Conservation (phyloP, 1,140 invertebrate genomes). For the Listronotus bonariensis region DNA sequence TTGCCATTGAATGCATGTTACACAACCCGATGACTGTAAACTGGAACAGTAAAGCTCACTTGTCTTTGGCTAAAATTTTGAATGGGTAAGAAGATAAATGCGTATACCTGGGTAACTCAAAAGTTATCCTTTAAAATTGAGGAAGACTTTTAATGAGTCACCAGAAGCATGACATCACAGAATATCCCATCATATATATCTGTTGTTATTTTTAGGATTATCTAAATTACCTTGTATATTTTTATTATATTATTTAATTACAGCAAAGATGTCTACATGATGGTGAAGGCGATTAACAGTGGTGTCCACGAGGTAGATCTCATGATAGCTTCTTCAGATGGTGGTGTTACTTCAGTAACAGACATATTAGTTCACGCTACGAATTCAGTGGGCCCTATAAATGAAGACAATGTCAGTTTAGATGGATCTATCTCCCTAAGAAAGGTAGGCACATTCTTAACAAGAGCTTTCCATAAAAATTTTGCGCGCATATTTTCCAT, state of each 20-base stretch:
- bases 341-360: slow-evolving; percentile 33
- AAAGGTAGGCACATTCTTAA: too few species aligned
- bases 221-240: too few species aligned
- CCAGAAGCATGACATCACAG: too few species aligned
- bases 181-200: too few species aligned
- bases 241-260: slow-evolving; percentile 4
- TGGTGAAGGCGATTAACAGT: slow-evolving; percentile 23
- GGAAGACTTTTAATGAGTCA: too few species aligned
- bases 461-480: too few species aligned
- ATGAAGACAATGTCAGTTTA: slow-evolving; percentile 8
- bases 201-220: too few species aligned
- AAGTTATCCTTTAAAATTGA: too few species aligned
- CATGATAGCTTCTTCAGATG: slow-evolving; percentile 40
- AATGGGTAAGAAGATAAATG: slow-evolving; percentile 32
- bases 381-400: not conserved
- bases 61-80: slow-evolving; percentile 33
- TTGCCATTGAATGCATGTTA: slow-evolving; percentile 37
- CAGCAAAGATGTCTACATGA: slow-evolving; percentile 39
- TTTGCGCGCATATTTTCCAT: too few species aligned
- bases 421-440: not conserved
- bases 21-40: slow-evolving; percentile 26
- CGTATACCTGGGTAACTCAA: too few species aligned
- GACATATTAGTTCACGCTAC: slow-evolving; percentile 37
- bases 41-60: slow-evolving; percentile 38
- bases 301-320: slow-evolving; percentile 39